Conservation (phyloP, 2,888 invertebrate genomes). For the Hylaea fasciaria region DNA sequence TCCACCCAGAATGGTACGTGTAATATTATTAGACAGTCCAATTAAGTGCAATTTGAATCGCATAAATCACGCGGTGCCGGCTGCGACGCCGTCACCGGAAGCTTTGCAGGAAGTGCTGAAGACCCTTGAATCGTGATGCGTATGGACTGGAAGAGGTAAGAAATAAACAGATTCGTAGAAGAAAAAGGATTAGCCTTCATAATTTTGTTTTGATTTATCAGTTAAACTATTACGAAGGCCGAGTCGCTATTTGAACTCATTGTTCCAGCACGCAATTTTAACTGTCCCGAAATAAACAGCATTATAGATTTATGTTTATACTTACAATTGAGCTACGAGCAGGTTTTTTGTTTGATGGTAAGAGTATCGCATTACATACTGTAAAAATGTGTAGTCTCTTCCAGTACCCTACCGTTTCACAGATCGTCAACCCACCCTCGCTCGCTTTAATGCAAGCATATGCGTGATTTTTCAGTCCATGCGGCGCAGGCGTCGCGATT, state of each 20-base stretch:
- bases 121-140: conserved; percentile 49
- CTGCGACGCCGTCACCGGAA: conserved; percentile 74
- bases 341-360: too few species aligned
- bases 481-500: conserved; percentile 80
- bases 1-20: conserved; percentile 29
- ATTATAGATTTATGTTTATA: too few species aligned
- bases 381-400: conserved; percentile 41
- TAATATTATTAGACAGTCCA: conserved; percentile 60
- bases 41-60: conserved; percentile 76
- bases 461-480: conserved; percentile 81
- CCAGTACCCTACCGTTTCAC: conserved; percentile 44
- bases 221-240: too few species aligned
- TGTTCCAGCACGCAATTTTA: too few species aligned
- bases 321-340: too few species aligned
- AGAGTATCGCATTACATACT: too few species aligned
- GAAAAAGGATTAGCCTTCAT: too few species aligned
- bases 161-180: too few species aligned
- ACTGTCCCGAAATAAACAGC: too few species aligned
- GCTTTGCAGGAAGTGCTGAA: conserved; percentile 73
- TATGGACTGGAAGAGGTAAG: conserved; percentile 19
- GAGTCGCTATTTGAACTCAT: too few species aligned
- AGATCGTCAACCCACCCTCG: conserved; percentile 43
- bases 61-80: conserved; percentile 77
- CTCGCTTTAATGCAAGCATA: conserved; percentile 65
- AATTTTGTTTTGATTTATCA: too few species aligned